Evolutionary conservation across 2,113 vertebrate species (phyloP), one percentile per base, ranked within the genome.

Genomic region (Forbesichthys papilliferus): DNA sequence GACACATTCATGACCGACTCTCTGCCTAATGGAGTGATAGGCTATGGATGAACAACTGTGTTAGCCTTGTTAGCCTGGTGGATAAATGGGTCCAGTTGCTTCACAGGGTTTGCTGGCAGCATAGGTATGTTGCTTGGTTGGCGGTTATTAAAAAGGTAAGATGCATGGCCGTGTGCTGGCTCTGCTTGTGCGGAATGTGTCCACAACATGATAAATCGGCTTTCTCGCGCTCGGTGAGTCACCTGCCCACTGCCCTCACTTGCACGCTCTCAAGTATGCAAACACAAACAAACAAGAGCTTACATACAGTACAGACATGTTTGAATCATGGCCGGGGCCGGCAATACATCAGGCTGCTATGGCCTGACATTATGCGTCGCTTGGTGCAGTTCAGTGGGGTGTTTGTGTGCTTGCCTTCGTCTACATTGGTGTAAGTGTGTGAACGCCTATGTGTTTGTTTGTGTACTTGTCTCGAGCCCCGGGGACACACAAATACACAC

Each of bases 271-370:
- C 52, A 54, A n/a, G n/a, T 16, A 14, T 16, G n/a, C 4, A 8
- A 14, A 54, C 52, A 54, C 12, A 54, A 13, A 54, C 13, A 54
- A 3, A 54, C 52, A 54, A 5, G n/a, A 2, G 6, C 52, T n/a
- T 54, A 54, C 52, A 54, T n/a, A 54, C n/a, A 54, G 52, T 54
- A 13, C 13, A n/a, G 4, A 42, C 36, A 42, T 42, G 52, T 16
- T 7, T 54, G 52, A n/a, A 16, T 13, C 48, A 46, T 55, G 11
- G 88, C 91, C 49, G 46, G 61, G 48, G 11, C 64, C 56, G 42
- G 63, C 20, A 51, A 63, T 61, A 80, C 61, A 80, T 72, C 88
- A 93, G 92, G 91, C 92, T 93, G 93, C 91, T 88, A 89, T 57
- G 47, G 42, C 20, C 60, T 57, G 69, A 63, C 59, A 73, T 75